Evolutionary conservation across 2,797 vertebrate genomes (phyloP).

Genomic region (Neopelma chrysocephalum): DNA sequence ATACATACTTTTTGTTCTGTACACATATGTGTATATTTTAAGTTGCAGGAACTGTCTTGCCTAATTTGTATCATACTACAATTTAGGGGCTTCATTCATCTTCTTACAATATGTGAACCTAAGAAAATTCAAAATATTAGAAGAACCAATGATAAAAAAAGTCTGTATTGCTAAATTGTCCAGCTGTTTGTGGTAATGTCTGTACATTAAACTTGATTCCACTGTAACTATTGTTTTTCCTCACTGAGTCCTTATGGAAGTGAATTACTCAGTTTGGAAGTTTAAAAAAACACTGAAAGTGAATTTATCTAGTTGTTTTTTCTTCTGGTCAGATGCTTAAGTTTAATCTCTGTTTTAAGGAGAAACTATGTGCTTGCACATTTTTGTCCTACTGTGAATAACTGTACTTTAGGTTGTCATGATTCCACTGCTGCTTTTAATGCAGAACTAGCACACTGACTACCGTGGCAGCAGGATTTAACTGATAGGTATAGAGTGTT

Average conservation of each 20-base stretch:
- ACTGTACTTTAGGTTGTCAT: neutral
- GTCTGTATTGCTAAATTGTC: neutral
- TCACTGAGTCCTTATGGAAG: neutral
- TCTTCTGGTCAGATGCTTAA: neutral
- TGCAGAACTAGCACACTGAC: neutral
- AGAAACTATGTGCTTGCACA: neutral
- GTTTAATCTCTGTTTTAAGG: neutral
- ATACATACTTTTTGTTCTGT: neutral
- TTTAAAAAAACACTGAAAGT: neutral
- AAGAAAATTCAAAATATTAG: neutral
- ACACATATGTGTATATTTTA: neutral
- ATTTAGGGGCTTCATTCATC: neutral
- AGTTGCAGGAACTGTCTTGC: neutral
- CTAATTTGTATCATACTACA: neutral
- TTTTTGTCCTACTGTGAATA: neutral
- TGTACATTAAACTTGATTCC: neutral
- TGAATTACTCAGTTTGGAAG: neutral
- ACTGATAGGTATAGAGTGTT: neutral
- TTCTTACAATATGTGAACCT: neutral
- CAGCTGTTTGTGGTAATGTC: neutral
- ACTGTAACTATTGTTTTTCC: neutral
- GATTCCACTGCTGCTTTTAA: neutral
- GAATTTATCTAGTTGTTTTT: neutral
- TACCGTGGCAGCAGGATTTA: neutral
- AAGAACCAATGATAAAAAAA: neutral